Conservation (phyloP, 2,113 vertebrate species). For the Centropus unirufus region DNA sequence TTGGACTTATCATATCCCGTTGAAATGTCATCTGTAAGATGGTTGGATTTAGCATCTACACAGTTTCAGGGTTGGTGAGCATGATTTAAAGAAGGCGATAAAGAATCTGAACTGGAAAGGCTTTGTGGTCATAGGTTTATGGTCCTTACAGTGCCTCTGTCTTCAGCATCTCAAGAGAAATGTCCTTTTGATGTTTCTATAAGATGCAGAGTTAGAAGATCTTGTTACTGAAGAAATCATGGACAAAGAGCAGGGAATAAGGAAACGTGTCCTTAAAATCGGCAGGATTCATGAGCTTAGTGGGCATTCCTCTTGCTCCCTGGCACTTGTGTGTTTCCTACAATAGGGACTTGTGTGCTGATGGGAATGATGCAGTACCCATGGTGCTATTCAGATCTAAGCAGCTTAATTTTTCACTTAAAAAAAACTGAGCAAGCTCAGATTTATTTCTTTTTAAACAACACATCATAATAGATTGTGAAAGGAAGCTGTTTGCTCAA, state of each 20-base stretch:
- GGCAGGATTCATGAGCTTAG: not conserved
- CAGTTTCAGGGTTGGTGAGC: not conserved
- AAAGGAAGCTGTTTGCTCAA: not conserved
- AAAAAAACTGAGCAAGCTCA: not conserved
- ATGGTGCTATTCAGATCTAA: not conserved
- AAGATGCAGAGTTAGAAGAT: not conserved
- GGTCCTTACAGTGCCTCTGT: not conserved
- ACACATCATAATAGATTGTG: not conserved
- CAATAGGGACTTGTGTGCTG: not conserved
- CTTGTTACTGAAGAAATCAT: not conserved
- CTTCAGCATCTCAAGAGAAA: not conserved
- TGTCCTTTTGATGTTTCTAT: not conserved
- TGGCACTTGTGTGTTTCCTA: not conserved
- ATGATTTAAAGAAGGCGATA: not conserved
- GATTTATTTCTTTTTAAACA: not conserved
- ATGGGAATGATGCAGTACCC: not conserved
- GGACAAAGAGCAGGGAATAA: not conserved
- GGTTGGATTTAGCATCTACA: not conserved
- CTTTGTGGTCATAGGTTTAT: not conserved
- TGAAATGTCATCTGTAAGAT: not conserved
- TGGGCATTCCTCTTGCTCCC: not conserved
- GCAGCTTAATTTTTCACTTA: not conserved
- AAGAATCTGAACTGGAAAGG: not conserved
- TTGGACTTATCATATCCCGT: not conserved
- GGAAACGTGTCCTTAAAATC: not conserved